Base-by-base conservation (phyloP, 2,797 vertebrate genomes). In the Myiotriccus ornatus region DNA sequence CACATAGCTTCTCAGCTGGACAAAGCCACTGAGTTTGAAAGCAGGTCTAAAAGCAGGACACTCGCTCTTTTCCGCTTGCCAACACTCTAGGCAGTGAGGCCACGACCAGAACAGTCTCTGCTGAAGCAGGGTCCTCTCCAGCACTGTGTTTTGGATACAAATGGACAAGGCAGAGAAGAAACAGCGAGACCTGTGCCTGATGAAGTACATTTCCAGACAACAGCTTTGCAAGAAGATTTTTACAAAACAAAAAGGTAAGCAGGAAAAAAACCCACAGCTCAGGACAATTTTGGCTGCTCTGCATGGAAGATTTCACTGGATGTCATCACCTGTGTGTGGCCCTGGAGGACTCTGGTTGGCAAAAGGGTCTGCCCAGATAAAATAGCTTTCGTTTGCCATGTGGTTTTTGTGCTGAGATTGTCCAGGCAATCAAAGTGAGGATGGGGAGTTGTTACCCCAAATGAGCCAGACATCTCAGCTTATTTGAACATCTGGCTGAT, bases 401-500 rank as follows among this genome's bases (percentile, higher is more conserved):
- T 77, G 74, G 21, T 90, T 96, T 93, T 39, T 95, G 83, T 74
- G 59, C 88, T 94, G 90, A 94, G 95, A 90, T 64, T 73, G 86
- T 87, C 93, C 84, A 87, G 74, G 71, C 86, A 81, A 86, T 91
- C 87, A 88, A 76, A 87, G 92, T 43, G 89, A 94, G 85, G 83
- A 89, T 6, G 63, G 94, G 96, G 94, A 95, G 87, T 57, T 96
- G 93, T 96, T 97, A 95, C 91, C 77, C 95, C 91, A 95, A 95
- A 95, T 67, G 86, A 96, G 69, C 76, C 84, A 94, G 93, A 76
- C 68, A 89, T 90, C 81, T 92, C 92, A 71, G 82, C 91, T 94
- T 89, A 96, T 93, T 84, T 76, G 91, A 96, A 96, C 96, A 96
- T 96, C 95, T 96, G 96, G 93, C 92, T 95, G 92, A 93, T 94